phyloP scores from a whole-genome alignment of 2,888 invertebrate species.

The Sarcophaga rosellei region DNA sequence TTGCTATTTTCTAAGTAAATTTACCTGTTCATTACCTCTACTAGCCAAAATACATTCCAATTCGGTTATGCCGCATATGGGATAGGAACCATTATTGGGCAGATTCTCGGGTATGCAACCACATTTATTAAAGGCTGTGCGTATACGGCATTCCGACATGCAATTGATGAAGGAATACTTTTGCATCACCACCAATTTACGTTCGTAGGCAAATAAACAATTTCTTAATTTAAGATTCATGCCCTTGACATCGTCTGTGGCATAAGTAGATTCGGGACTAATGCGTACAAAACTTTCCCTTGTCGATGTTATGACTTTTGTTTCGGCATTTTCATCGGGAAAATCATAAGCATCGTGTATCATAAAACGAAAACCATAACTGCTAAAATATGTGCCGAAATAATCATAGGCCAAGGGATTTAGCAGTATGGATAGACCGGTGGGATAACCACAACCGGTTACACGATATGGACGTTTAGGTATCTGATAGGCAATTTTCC shows the following conservation, averaged over 20 bases:
- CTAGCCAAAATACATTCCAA: slow-evolving; percentile 75
- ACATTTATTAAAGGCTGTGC: slow-evolving; percentile 82
- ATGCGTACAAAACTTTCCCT: slow-evolving; percentile 85
- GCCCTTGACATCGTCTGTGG: slow-evolving; percentile 83
- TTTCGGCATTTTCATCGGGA: slow-evolving; percentile 85
- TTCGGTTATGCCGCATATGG: slow-evolving; percentile 74
- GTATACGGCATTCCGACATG: slow-evolving; percentile 83
- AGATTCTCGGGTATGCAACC: slow-evolving; percentile 85
- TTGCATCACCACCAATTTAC: slow-evolving; percentile 75
- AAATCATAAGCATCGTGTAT: slow-evolving; percentile 86
- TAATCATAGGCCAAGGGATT: slow-evolving; percentile 84
- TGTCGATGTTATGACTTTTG: slow-evolving; percentile 83
- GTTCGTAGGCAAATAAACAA: slow-evolving; percentile 85
- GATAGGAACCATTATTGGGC: slow-evolving; percentile 79
- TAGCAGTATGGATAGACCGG: slow-evolving; percentile 85
- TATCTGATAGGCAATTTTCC: slow-evolving; percentile 78
- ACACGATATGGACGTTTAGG: slow-evolving; percentile 83
- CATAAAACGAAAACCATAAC: slow-evolving; percentile 85
- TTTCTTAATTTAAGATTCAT: slow-evolving; percentile 82
- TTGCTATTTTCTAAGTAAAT: too few relatives aligned
- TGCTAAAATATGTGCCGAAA: slow-evolving; percentile 84
- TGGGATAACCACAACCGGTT: slow-evolving; percentile 87
- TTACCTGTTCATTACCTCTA: slow-evolving; percentile 71
- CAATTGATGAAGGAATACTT: slow-evolving; percentile 87
- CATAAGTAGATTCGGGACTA: slow-evolving; percentile 85